Percentiles rank a stretch among this genome's conserved stretches.
phyloP scores from a whole-genome alignment of 2,888 invertebrate genomes.

The Galerucella calmariensis region DNA sequence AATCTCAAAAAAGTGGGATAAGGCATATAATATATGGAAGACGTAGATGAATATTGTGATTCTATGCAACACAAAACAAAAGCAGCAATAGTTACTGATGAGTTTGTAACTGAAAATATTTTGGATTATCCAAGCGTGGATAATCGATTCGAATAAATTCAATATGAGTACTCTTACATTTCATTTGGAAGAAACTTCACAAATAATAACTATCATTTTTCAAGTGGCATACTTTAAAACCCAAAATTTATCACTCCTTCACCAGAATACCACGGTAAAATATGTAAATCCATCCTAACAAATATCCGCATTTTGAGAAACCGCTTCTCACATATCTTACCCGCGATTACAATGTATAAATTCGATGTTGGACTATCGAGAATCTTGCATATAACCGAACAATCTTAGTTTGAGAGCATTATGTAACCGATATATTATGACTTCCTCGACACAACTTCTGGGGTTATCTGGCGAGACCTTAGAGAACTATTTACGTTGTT shows the following conservation, averaged over 20 bases:
- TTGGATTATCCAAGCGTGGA: no score
- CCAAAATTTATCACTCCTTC: neutral
- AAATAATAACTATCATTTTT: conserved; percentile 4
- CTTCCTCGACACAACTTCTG: conserved; percentile 25
- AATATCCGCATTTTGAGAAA: conserved; percentile 3
- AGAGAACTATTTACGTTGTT: conserved; percentile 37
- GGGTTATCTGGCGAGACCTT: conserved; percentile 35
- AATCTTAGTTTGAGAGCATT: conserved; percentile 5
- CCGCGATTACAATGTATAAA: conserved; percentile 9
- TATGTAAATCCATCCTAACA: neutral
- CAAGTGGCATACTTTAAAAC: neutral
- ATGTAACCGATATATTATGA: conserved; percentile 25
- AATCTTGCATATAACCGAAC: conserved; percentile 9
- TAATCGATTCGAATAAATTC: no score
- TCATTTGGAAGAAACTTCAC: neutral
- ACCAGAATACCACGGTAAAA: neutral
- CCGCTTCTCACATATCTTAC: neutral
- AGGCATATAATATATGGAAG: no score
- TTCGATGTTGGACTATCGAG: conserved; percentile 1
- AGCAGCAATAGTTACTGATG: no score
- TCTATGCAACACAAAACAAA: no score
- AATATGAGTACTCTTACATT: neutral
- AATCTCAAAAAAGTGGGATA: no score
- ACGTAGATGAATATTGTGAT: no score
- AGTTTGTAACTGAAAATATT: no score